Evolutionary conservation across 1,140 invertebrate genomes (phyloP).

Genomic region (Leguminivora glycinivorella): DNA sequence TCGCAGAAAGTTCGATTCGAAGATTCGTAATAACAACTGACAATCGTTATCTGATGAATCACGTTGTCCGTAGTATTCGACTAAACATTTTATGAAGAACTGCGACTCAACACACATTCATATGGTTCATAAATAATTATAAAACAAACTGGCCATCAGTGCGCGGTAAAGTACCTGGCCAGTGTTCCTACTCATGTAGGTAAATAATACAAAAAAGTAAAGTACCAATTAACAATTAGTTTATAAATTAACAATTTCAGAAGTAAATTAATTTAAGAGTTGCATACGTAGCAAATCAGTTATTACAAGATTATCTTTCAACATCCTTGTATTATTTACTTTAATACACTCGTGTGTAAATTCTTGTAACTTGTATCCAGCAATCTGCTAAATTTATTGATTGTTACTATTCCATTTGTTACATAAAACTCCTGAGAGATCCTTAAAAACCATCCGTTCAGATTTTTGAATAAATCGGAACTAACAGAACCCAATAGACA

Average conservation of each 20-base stretch:
- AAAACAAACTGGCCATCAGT: neutral
- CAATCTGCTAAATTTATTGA: neutral
- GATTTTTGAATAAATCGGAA: neutral
- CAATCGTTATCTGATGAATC: neutral
- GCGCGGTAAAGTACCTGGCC: neutral
- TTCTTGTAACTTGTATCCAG: neutral
- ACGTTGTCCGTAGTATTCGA: neutral
- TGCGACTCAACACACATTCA: neutral
- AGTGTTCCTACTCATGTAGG: neutral
- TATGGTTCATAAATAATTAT: neutral
- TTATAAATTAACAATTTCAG: neutral
- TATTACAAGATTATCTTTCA: neutral
- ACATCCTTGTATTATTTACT: neutral
- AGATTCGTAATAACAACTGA: neutral
- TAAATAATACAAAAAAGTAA: neutral
- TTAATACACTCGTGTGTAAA: neutral
- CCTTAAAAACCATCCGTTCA: neutral
- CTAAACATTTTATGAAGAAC: neutral
- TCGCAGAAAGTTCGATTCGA: neutral
- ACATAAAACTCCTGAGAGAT: neutral
- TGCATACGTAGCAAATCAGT: neutral
- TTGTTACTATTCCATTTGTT: neutral
- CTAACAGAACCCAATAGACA: neutral
- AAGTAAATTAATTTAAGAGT: neutral
- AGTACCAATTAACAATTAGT: conserved; percentile 3